These are phyloP conservation scores for Labeo calbasu DNA, from an alignment of 2,797 vertebrate species.

Conservation along the genomic window DNA sequence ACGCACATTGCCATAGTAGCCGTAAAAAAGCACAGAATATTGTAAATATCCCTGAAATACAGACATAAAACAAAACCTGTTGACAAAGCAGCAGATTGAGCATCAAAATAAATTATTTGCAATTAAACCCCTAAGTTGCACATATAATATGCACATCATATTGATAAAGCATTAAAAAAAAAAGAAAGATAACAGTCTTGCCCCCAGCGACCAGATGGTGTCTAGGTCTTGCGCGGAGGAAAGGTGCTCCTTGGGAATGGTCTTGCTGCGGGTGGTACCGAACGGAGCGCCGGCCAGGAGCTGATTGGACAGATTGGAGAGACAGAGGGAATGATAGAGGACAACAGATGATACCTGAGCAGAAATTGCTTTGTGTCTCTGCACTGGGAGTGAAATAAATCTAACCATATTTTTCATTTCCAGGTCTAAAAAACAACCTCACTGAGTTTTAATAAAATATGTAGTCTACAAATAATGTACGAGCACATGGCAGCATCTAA, in stretches of 20 bases:
- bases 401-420: slow-evolving; percentile 48
- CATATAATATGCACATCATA: slow-evolving; percentile 25
- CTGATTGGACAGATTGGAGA: slow-evolving; percentile 77
- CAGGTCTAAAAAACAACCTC: slow-evolving; percentile 23
- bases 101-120: neutral
- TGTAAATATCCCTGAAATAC: slow-evolving; percentile 91
- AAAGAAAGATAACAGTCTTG: slow-evolving; percentile 70
- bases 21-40: slow-evolving; percentile 96
- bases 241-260: slow-evolving; percentile 86
- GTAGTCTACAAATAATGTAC: neutral
- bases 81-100: neutral
- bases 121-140: neutral
- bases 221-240: slow-evolving; percentile 94
- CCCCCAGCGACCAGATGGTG: slow-evolving; percentile 99
- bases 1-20: slow-evolving; percentile 90
- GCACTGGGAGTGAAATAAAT: slow-evolving; percentile 66
- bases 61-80: slow-evolving; percentile 22
- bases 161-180: slow-evolving; percentile 58
- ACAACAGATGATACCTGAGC: slow-evolving; percentile 51
- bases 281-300: slow-evolving; percentile 91
- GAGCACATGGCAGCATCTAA: neutral
- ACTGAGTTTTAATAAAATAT: slow-evolving; percentile 7
- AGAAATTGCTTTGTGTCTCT: slow-evolving; percentile 68
- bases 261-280: slow-evolving; percentile 91
- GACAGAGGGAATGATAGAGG: slow-evolving; percentile 45